phyloP scores from a whole-genome alignment of 2,888 invertebrate genomes.

The Phanerotoma sp. region DNA sequence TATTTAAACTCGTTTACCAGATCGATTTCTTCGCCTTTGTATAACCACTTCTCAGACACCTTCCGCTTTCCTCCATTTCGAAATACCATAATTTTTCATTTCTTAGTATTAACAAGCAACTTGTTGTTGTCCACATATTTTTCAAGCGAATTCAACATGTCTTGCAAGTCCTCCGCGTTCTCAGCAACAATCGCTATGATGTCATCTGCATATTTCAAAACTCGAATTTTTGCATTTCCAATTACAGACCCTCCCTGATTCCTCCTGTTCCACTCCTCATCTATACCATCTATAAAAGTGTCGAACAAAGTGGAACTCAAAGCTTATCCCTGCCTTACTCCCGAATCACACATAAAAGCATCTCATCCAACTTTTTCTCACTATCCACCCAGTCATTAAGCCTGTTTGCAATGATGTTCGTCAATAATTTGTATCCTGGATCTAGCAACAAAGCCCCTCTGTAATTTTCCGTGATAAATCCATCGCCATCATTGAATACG shows the following conservation, averaged over 20 bases:
- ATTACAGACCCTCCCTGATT: conserved; percentile 5
- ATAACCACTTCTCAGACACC: neutral
- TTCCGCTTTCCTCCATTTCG: neutral
- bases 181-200: conserved; percentile 5
- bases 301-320: neutral
- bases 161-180: neutral
- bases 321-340: neutral
- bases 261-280: neutral
- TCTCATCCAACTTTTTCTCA: no score
- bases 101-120: neutral
- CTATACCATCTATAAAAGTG: neutral
- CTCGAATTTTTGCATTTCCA: neutral
- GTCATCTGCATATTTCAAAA: conserved; percentile 9
- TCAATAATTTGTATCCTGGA: no score
- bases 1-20: neutral
- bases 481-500: no score
- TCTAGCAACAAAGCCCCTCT: no score
- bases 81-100: conserved; percentile 4
- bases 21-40: neutral
- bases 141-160: neutral
- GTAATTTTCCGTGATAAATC: no score
- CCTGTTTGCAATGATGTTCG: neutral
- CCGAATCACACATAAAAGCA: neutral
- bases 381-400: neutral
- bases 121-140: neutral